A percentile compares a stretch with the other conserved stretches of the same genome.
phyloP scores from a whole-genome alignment of 2,888 invertebrate genomes.

The Nemurella pictetii region DNA sequence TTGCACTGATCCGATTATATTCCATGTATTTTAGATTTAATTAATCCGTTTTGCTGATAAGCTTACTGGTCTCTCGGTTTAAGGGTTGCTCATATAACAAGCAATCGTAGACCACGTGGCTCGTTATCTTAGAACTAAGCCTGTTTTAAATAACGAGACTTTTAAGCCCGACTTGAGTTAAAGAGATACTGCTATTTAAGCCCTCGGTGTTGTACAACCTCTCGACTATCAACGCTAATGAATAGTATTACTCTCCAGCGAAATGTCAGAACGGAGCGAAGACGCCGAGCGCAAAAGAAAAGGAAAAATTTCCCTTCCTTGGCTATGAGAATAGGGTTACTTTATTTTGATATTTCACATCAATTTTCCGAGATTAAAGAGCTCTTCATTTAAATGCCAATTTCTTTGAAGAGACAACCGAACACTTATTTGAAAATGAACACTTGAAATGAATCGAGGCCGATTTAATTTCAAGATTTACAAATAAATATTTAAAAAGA shows the following conservation, averaged over 20 bases:
- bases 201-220: not conserved
- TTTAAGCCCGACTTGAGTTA: not conserved
- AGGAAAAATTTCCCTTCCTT: not conserved
- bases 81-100: not conserved
- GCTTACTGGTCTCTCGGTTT: not conserved
- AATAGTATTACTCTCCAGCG: not conserved
- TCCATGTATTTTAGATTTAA: conserved; percentile 11
- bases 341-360: not conserved
- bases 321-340: not conserved
- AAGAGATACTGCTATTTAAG: not conserved
- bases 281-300: not conserved
- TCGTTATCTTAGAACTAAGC: conserved; percentile 5
- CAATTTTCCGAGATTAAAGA: not conserved
- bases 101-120: not conserved
- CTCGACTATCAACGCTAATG: not conserved
- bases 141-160: conserved; percentile 8
- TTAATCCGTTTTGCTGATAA: not conserved
- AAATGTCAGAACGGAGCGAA: not conserved
- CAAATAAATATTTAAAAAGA: too few species aligned
- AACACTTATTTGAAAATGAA: not conserved
- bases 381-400: not conserved
- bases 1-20: conserved; percentile 11
- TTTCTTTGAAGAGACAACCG: not conserved
- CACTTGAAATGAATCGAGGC: too few species aligned
- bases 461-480: too few species aligned